phyloP scores from a whole-genome alignment of 1,140 invertebrate species.

The Cherax destructor region DNA sequence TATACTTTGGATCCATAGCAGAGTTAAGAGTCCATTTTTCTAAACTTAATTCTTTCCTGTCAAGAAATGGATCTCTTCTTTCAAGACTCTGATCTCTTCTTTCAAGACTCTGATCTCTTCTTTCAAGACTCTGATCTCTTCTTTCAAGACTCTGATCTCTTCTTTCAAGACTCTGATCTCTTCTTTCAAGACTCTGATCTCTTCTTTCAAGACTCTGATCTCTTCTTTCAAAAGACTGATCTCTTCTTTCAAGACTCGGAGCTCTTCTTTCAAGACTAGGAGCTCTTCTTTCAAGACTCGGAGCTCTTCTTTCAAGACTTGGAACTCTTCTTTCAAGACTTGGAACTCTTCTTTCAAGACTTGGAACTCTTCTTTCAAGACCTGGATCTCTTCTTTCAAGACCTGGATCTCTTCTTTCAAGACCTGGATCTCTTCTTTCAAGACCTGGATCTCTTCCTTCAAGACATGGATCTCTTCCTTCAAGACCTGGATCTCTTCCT shows the following conservation, averaged over 20 bases:
- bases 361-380: conserved; percentile 25
- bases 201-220: conserved; percentile 15
- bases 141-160: conserved; percentile 37
- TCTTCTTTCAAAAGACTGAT: conserved; percentile 22
- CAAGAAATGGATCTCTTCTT: conserved; percentile 34
- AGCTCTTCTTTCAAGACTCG: conserved; percentile 31
- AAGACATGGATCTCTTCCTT: conserved; percentile 23
- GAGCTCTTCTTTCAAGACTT: conserved; percentile 28
- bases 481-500: conserved; percentile 21
- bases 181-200: conserved; percentile 32
- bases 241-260: conserved; percentile 11
- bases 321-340: conserved; percentile 37
- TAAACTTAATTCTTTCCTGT: conserved; percentile 25
- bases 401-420: conserved; percentile 34
- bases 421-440: conserved; percentile 22
- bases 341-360: conserved; percentile 25
- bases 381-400: conserved; percentile 35
- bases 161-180: conserved; percentile 26
- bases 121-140: conserved; percentile 22
- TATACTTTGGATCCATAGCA: conserved; percentile 24
- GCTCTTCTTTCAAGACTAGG: conserved; percentile 16
- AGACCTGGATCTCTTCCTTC: conserved; percentile 29
- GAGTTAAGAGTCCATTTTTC: conserved; percentile 35
- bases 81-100: conserved; percentile 7
- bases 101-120: conserved; percentile 23